A percentile compares a stretch with the other conserved stretches of the same genome.
Conservation (phyloP, 92 coral and sea anemone genomes). For the Phenganax stokvisi region DNA sequence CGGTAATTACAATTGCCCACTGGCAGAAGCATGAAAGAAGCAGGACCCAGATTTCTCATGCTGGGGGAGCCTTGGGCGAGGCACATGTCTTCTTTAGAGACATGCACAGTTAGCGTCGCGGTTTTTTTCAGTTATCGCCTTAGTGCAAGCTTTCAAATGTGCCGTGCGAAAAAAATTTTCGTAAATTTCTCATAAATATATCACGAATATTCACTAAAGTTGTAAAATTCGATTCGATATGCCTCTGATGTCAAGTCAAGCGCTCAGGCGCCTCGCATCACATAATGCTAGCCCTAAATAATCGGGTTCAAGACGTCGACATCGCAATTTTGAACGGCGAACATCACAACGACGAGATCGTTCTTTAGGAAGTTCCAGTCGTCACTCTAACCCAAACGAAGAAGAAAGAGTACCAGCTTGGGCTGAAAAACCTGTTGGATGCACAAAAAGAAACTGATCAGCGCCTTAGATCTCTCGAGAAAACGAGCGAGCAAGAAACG, state of each 20-base stretch:
- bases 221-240: not conserved
- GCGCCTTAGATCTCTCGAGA: constrained; percentile 3
- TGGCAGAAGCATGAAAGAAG: no score
- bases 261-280: not conserved
- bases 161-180: no score
- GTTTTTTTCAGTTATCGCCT: no score
- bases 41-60: no score
- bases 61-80: no score
- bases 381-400: not conserved
- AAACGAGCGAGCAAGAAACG: constrained; percentile 2
- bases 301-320: not conserved
- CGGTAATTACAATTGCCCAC: no score
- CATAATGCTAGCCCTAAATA: constrained; percentile 7
- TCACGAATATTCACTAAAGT: no score
- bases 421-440: constrained; percentile 11
- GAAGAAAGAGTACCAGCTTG: not conserved
- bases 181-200: no score
- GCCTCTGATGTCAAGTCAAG: not conserved
- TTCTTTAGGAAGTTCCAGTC: not conserved
- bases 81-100: no score
- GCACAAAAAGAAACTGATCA: constrained; percentile 8
- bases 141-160: no score
- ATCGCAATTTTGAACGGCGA: not conserved
- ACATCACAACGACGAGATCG: not conserved
- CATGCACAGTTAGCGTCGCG: no score